Percentiles rank a stretch among this genome's conserved stretches.
Evolutionary conservation across 2,888 invertebrate species (phyloP).

Genomic region (Clusia tigrina): DNA sequence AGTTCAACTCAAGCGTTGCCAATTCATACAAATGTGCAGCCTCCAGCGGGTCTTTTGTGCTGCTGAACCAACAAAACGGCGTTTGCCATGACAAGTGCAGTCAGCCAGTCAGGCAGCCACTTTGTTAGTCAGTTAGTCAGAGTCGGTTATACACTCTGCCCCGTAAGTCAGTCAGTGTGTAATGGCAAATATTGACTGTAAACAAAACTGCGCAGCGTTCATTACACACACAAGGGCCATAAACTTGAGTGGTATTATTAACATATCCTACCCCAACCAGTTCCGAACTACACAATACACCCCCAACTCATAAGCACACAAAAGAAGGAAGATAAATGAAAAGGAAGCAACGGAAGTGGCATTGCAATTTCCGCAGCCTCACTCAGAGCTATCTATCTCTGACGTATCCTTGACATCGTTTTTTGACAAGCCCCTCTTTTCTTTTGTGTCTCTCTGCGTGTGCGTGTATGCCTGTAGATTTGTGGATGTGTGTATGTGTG

Average conservation of each 20-base stretch:
- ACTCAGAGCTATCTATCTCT: neutral
- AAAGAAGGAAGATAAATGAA: too few species aligned
- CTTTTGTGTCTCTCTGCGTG: neutral
- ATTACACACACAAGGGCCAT: too few species aligned
- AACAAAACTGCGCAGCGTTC: neutral
- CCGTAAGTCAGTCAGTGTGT: too few species aligned
- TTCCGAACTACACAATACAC: constrained; percentile 1
- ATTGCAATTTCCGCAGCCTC: constrained; percentile 37
- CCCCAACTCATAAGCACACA: constrained; percentile 9
- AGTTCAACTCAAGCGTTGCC: constrained; percentile 3
- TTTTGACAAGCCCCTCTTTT: constrained; percentile 7
- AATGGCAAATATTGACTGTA: constrained; percentile 3
- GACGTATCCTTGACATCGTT: constrained; percentile 36
- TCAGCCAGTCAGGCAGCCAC: too few species aligned
- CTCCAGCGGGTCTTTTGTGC: too few species aligned
- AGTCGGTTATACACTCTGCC: too few species aligned
- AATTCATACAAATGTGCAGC: too few species aligned
- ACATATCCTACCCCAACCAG: neutral
- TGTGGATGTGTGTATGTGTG: too few species aligned
- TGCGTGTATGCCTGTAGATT: too few species aligned
- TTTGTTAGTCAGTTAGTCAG: too few species aligned
- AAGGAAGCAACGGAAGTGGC: constrained; percentile 40
- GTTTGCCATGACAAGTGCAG: too few species aligned
- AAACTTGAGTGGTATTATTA: neutral
- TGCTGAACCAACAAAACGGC: too few species aligned